These are phyloP conservation scores for Microchrysa polita DNA, from an alignment of 2,888 invertebrate species.

Conservation along the genomic window DNA sequence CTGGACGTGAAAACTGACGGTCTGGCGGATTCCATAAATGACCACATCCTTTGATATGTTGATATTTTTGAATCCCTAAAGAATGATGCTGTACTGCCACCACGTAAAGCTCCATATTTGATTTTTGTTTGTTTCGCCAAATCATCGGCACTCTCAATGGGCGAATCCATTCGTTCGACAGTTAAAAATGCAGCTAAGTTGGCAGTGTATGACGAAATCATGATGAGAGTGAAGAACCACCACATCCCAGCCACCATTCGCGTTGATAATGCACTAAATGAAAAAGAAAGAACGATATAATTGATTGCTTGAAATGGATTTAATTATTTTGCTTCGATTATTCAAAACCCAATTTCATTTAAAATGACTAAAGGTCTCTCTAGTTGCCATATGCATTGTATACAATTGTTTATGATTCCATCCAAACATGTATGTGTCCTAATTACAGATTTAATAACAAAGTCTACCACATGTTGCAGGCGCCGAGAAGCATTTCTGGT, in stretches of 20 bases:
- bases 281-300: not conserved
- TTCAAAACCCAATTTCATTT: no score
- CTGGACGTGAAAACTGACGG: constrained; percentile 87
- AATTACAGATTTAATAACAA: no score
- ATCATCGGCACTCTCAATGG: constrained; percentile 95
- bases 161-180: constrained; percentile 91
- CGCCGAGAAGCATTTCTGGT: no score
- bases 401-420: no score
- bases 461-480: no score
- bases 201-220: constrained; percentile 97
- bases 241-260: constrained; percentile 77
- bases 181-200: constrained; percentile 95
- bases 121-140: constrained; percentile 96
- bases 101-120: constrained; percentile 92
- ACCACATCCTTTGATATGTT: constrained; percentile 96
- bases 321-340: no score
- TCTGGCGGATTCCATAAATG: constrained; percentile 88
- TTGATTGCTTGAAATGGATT: constrained; percentile 13
- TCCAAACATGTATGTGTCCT: no score
- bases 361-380: no score
- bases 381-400: no score
- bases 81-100: constrained; percentile 94
- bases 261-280: constrained; percentile 61
- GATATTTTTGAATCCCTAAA: constrained; percentile 95
- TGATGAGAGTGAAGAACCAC: constrained; percentile 96